Base-by-base conservation (phyloP, 2,888 invertebrate species). In the Mechanitis mazaeus region DNA sequence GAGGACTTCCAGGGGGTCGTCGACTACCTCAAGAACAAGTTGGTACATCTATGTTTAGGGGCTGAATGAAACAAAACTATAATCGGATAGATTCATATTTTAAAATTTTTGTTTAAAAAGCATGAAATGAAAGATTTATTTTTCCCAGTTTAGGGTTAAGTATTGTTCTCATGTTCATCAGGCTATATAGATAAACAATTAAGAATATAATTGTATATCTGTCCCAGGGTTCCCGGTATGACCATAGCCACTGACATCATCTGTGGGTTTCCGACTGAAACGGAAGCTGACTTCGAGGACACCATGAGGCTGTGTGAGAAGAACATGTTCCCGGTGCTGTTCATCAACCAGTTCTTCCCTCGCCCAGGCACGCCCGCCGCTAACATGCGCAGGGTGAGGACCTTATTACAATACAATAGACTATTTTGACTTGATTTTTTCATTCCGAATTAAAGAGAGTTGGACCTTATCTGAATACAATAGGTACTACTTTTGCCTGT, bases 161-260 rank as follows among this genome's bases (percentile, higher is more conserved):
- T 20, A 20, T 20, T 20, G 20, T 20, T 20, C 20, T 20, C 20
- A 20, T 20, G 20, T 20, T 20, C 20, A 20, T 20, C 20, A 20
- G 20, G 20, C 20, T 20, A 20, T 20, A 20, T 20, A 20, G 20
- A 20, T 20, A 20, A 20, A 1, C 20, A 20, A 20, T 20, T 20
- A 20, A 20, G 20, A 20, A 20, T 20, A 20, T 20, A 20, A 20
- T 20, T 20, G 20, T 20, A 20, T 20, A 35, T 35, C 35, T 35
- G 35, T 35, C 33, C 59, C 81, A 96, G 96, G 68, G 97, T 99
- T 0, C 94, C 95, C 0, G 96, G 95, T 2, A 92, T 98, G 58
- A 98, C 97, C 12, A 96, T 99, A 75, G 98, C 98, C 0, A 99
- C 99, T 0, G 99, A 99, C 80, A 95, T 99, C 55, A 99, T 99